Conservation (phyloP, 2,797 vertebrate genomes). For the Crocodylus rhombifer region DNA sequence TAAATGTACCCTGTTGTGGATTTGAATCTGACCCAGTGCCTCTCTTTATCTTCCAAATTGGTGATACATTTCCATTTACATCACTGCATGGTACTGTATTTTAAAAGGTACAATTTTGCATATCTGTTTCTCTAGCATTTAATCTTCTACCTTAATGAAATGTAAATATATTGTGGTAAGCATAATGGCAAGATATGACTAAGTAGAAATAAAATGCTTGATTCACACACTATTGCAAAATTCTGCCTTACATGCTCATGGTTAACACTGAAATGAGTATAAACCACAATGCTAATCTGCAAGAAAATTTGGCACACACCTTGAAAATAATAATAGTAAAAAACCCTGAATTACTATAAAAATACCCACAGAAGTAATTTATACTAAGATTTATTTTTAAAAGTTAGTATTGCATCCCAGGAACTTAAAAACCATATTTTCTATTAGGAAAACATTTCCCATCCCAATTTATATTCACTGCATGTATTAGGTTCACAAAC, state of each 20-base stretch:
- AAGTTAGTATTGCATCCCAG: slow-evolving; percentile 48
- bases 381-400: slow-evolving; percentile 68
- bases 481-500: slow-evolving; percentile 54
- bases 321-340: slow-evolving; percentile 36
- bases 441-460: slow-evolving; percentile 67
- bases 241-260: background rate
- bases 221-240: background rate
- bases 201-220: background rate
- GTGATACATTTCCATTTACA: background rate
- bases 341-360: slow-evolving; percentile 40
- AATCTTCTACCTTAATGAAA: background rate
- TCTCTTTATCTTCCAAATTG: too few relatives aligned
- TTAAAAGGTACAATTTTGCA: background rate
- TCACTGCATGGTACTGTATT: background rate
- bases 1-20: background rate
- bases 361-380: slow-evolving; percentile 65
- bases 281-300: background rate
- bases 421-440: slow-evolving; percentile 51
- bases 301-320: slow-evolving; percentile 10
- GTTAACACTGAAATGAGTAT: background rate
- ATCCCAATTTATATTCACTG: slow-evolving; percentile 58
- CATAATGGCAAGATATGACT: background rate
- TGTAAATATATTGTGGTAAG: fast-evolving
- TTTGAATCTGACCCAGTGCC: background rate
- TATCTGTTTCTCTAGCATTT: background rate